phyloP scores from a whole-genome alignment of 1,140 invertebrate genomes.

The Cotesia typhae region DNA sequence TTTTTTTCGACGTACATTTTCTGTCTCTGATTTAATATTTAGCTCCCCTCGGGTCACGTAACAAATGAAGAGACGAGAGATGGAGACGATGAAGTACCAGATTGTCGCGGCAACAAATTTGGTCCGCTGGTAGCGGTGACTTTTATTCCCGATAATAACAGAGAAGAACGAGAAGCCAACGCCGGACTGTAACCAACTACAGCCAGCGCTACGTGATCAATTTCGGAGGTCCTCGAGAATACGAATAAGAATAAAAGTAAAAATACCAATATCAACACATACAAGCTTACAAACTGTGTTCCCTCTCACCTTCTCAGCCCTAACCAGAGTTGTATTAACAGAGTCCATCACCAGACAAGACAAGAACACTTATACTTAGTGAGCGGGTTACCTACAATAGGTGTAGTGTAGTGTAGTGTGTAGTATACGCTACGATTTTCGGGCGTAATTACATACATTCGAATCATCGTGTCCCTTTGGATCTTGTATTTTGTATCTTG shows the following conservation, averaged over 20 bases:
- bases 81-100: constrained; percentile 44
- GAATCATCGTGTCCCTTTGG: neutral
- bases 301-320: constrained; percentile 20
- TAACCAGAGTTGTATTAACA: neutral
- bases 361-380: neutral
- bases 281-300: constrained; percentile 37
- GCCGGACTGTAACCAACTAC: neutral
- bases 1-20: neutral
- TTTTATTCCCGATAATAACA: constrained; percentile 68
- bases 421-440: constrained; percentile 55
- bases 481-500: neutral
- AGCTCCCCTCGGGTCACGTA: constrained; percentile 24
- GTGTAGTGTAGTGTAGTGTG: too few species aligned
- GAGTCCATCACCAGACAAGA: neutral
- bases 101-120: constrained; percentile 62
- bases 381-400: too few species aligned
- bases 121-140: constrained; percentile 61
- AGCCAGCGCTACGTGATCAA: constrained; percentile 61
- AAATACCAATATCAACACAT: constrained; percentile 18
- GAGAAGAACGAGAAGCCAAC: constrained; percentile 50
- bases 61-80: constrained; percentile 34
- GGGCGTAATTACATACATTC: constrained; percentile 59
- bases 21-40: constrained; percentile 7
- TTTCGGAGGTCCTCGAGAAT: constrained; percentile 53
- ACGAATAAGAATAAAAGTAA: too few species aligned